Percentiles rank a stretch among this genome's conserved stretches.
These are phyloP conservation scores for Platichthys stellatus DNA, from an alignment of 2,113 vertebrate genomes.

Conservation along the genomic window DNA sequence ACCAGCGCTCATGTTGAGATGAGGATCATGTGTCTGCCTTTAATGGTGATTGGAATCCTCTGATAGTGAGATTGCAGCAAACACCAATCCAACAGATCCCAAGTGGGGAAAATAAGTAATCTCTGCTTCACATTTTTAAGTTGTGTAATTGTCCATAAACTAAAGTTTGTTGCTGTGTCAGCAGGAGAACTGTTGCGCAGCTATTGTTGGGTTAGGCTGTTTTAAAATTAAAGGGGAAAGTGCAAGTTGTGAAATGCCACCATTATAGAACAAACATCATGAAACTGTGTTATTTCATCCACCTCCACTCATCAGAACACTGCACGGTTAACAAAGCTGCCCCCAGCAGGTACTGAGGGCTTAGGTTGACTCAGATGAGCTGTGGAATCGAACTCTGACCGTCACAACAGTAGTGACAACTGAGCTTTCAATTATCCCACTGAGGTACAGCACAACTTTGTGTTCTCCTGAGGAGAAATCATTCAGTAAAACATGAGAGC, in stretches of 20 bases:
- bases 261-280: neutral
- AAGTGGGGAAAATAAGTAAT: neutral
- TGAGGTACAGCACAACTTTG: neutral
- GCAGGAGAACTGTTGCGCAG: neutral
- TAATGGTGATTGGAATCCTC: neutral
- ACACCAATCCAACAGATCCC: neutral
- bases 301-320: neutral
- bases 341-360: neutral
- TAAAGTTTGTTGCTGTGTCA: neutral
- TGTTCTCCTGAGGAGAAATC: neutral
- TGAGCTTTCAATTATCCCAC: neutral
- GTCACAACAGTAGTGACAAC: no score
- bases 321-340: neutral
- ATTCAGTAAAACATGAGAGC: neutral
- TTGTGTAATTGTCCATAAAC: neutral
- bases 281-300: no score
- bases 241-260: neutral
- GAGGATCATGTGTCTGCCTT: neutral
- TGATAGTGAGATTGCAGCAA: neutral
- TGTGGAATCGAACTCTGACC: neutral
- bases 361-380: neutral
- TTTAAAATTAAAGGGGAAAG: neutral
- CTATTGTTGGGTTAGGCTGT: neutral
- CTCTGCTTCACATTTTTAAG: neutral
- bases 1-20: neutral